Conservation (phyloP, 2,113 vertebrate genomes). For the Gopherus flavomarginatus region DNA sequence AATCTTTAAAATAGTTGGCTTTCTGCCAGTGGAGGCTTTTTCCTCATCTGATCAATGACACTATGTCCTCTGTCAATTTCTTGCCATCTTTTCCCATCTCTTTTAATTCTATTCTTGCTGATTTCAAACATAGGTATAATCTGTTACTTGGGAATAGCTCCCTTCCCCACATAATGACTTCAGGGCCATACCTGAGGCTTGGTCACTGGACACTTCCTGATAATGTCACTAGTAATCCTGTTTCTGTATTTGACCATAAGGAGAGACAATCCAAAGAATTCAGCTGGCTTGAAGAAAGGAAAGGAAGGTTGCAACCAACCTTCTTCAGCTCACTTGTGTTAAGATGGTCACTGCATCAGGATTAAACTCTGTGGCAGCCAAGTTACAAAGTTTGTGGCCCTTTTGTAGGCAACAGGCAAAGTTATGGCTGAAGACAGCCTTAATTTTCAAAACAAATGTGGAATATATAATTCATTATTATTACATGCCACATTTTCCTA, state of each 20-base stretch:
- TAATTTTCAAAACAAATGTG: slow-evolving; percentile 8
- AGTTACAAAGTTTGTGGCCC: not conserved
- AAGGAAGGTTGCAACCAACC: not conserved
- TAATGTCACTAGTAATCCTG: not conserved
- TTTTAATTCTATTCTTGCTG: slow-evolving; percentile 8
- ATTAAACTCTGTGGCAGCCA: not conserved
- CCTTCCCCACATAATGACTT: not conserved
- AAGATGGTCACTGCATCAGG: not conserved
- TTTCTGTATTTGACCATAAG: not conserved
- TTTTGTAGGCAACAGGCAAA: not conserved
- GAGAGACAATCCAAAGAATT: not conserved
- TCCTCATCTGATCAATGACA: not conserved
- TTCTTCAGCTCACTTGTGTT: not conserved
- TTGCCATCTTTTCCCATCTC: not conserved
- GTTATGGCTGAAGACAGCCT: not conserved
- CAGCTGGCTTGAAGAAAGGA: not conserved
- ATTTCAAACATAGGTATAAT: not conserved
- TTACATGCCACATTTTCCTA: not conserved
- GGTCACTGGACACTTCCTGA: not conserved
- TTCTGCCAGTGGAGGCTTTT: not conserved
- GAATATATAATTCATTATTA: not conserved
- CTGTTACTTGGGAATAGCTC: not conserved
- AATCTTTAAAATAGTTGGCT: not conserved
- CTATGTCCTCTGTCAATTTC: not conserved
- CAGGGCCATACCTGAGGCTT: not conserved